These are phyloP conservation scores for Amblyjoppa proteus DNA, from an alignment of 2,888 invertebrate genomes.

Conservation along the genomic window DNA sequence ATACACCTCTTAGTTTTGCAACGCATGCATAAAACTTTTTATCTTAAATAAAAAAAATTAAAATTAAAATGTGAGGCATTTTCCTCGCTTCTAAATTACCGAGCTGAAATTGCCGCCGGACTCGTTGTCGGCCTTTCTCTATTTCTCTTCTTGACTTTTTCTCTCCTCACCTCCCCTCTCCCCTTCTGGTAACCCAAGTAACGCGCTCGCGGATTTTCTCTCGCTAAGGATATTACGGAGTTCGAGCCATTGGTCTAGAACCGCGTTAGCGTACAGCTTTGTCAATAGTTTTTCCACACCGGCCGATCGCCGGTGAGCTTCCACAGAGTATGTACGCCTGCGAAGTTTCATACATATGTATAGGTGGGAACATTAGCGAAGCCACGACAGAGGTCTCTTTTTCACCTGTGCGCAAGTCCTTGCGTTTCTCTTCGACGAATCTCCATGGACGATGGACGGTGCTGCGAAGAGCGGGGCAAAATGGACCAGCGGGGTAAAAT, in stretches of 20 bases:
- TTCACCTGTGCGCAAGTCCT: constrained; percentile 26
- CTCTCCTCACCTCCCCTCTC: not conserved
- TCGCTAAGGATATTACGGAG: not conserved
- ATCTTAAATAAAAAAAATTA: not conserved
- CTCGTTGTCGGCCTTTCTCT: constrained; percentile 60
- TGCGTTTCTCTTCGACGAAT: constrained; percentile 48
- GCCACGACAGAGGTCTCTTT: constrained; percentile 36
- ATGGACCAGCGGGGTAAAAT: too few relatives aligned
- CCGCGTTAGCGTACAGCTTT: constrained; percentile 2
- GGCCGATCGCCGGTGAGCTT: constrained; percentile 13
- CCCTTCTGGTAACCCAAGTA: constrained; percentile 12
- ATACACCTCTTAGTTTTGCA: constrained; percentile 5
- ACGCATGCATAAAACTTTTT: not conserved
- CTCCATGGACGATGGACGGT: constrained; percentile 1
- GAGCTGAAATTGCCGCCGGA: constrained; percentile 48
- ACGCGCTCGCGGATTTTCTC: constrained; percentile 44
- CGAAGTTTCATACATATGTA: constrained; percentile 15
- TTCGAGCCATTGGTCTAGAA: constrained; percentile 12
- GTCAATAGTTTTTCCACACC: constrained; percentile 15
- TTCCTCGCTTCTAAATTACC: constrained; percentile 38
- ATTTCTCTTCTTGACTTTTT: constrained; percentile 49
- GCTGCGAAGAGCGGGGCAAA: not conserved
- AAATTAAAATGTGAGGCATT: constrained; percentile 8
- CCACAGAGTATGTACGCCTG: not conserved
- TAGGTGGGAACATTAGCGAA: constrained; percentile 3